These are phyloP conservation scores for Latrodectus geometricus DNA, from an alignment of 1,140 invertebrate genomes.

Conservation along the genomic window DNA sequence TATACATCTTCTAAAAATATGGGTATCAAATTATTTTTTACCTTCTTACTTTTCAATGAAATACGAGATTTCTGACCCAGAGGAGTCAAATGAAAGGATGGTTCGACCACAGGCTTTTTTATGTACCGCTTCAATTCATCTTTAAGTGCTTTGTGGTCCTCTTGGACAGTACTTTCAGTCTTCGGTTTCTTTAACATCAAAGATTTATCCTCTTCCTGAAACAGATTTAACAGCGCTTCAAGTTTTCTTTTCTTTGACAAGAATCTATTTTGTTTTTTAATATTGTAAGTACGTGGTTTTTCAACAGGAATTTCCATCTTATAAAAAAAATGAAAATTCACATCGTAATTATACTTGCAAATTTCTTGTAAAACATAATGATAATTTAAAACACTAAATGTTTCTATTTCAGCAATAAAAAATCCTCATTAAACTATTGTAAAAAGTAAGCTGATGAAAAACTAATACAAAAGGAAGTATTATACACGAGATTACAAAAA, in stretches of 20 bases:
- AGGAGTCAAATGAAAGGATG: background rate
- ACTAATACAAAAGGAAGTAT: too few relatives aligned
- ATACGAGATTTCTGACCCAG: slow-evolving; percentile 9
- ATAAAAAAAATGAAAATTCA: too few relatives aligned
- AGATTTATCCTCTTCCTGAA: background rate
- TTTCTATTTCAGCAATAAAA: too few relatives aligned
- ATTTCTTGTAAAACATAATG: too few relatives aligned
- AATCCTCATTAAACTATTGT: too few relatives aligned
- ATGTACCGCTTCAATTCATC: slow-evolving; percentile 25
- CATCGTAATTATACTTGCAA: too few relatives aligned
- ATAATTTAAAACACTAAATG: too few relatives aligned
- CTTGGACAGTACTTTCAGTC: background rate
- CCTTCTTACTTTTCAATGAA: background rate
- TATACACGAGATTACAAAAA: too few relatives aligned
- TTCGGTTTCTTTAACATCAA: background rate
- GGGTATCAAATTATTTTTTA: background rate
- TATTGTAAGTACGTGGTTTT: slow-evolving; percentile 2
- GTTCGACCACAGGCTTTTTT: slow-evolving; percentile 1
- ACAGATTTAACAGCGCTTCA: slow-evolving; percentile 31
- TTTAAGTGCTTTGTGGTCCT: slow-evolving; percentile 19
- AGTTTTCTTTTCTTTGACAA: slow-evolving; percentile 43
- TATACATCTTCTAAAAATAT: slow-evolving; percentile 47
- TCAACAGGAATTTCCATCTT: background rate
- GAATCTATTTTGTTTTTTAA: slow-evolving; percentile 7
- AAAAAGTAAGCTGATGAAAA: too few relatives aligned